Evolutionary conservation across 2,888 invertebrate species (phyloP).

Genomic region (Orchesellides sinensis): DNA sequence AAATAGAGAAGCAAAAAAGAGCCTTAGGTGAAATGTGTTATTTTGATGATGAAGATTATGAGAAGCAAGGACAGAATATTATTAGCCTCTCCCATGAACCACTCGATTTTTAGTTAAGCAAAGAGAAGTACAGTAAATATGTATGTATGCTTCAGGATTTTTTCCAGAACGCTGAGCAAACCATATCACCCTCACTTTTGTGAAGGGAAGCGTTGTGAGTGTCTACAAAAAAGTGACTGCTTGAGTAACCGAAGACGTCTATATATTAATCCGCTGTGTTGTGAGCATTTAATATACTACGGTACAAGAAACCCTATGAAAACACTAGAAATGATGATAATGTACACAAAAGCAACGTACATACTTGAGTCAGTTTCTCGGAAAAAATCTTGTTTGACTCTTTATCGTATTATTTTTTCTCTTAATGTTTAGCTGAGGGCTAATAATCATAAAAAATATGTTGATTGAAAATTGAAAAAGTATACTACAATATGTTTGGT

Average conservation of each 20-base stretch:
- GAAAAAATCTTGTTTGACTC: constrained; percentile 39
- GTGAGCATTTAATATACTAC: not conserved
- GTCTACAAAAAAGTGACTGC: not conserved
- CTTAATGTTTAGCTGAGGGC: constrained; percentile 51
- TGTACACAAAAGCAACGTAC: constrained; percentile 20
- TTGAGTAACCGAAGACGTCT: not conserved
- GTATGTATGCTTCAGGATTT: not conserved
- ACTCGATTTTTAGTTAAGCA: constrained; percentile 12
- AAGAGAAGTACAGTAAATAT: not conserved
- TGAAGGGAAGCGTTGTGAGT: not conserved
- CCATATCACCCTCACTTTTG: not conserved
- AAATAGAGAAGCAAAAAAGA: not conserved
- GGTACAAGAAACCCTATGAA: not conserved
- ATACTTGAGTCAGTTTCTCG: constrained; percentile 26
- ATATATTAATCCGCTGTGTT: too few species aligned
- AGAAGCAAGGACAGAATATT: constrained; percentile 17
- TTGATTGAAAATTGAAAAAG: constrained; percentile 62
- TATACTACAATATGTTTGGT: constrained; percentile 36
- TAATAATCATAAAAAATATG: constrained; percentile 59
- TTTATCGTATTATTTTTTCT: constrained; percentile 38
- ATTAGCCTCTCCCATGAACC: constrained; percentile 44
- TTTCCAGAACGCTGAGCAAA: constrained; percentile 19
- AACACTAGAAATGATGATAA: not conserved
- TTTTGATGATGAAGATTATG: constrained; percentile 6
- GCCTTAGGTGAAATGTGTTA: constrained; percentile 14